Evolutionary conservation across 2,888 invertebrate species (phyloP).

Genomic region (Drosophila affinis): DNA sequence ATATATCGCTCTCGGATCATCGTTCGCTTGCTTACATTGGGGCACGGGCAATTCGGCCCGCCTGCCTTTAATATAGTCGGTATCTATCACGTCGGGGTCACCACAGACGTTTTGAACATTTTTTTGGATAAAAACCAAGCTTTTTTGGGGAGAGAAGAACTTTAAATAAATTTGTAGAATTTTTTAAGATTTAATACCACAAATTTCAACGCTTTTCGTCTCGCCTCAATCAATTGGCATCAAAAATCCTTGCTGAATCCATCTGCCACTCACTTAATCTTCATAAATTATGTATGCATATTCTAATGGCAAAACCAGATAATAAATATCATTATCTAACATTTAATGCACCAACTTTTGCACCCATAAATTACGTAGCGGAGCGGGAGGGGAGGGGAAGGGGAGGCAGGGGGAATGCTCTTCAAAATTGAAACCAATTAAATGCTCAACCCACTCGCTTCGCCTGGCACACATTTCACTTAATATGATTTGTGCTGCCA

Average conservation of each 20-base stretch:
- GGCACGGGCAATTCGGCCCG: no score
- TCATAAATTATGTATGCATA: constrained; percentile 2
- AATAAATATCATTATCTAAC: constrained; percentile 12
- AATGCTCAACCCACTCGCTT: constrained; percentile 29
- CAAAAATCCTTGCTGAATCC: background rate
- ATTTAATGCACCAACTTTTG: constrained; percentile 8
- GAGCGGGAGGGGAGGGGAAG: constrained; percentile 11
- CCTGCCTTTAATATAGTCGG: no score
- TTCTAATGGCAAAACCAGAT: background rate
- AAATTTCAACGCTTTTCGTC: no score
- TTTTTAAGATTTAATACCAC: no score
- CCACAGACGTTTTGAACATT: no score
- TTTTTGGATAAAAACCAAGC: no score
- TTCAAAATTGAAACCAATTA: constrained; percentile 45
- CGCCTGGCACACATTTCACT: constrained; percentile 42
- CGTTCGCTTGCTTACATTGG: no score
- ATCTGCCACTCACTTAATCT: background rate
- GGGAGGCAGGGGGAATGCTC: constrained; percentile 39
- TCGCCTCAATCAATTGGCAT: no score
- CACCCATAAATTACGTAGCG: constrained; percentile 5
- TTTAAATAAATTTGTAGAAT: no score
- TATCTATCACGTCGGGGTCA: no score
- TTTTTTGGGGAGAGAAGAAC: no score
- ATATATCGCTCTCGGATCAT: no score
- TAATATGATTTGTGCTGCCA: constrained; percentile 53